Evolutionary conservation across 1,140 invertebrate genomes (phyloP).

Genomic region (Diploscapter pachys): DNA sequence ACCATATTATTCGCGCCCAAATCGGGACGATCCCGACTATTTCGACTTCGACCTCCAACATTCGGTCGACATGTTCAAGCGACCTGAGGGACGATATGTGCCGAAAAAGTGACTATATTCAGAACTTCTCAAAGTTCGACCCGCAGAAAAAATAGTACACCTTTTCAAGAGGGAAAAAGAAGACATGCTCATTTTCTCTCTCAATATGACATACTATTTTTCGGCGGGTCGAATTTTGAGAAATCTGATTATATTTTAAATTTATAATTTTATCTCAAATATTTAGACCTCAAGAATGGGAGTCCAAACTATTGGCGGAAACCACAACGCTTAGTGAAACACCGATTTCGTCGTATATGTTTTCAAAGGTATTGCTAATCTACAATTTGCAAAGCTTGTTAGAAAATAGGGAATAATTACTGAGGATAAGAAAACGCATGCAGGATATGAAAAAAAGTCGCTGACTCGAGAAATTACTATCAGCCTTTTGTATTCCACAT

Average conservation of each 20-base stretch:
- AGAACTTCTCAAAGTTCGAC: constrained; percentile 12
- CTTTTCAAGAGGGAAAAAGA: too few species aligned
- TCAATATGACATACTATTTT: too few species aligned
- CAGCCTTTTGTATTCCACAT: too few species aligned
- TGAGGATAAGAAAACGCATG: background rate
- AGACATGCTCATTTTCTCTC: too few species aligned
- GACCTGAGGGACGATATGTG: constrained; percentile 48
- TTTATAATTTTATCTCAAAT: background rate
- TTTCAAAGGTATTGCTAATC: constrained; percentile 34
- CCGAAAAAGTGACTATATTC: constrained; percentile 40
- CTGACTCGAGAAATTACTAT: too few species aligned
- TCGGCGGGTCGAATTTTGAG: too few species aligned
- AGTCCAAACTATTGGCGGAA: constrained; percentile 50
- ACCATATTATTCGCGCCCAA: constrained; percentile 57
- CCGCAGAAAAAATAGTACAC: too few species aligned
- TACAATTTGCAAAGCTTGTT: background rate
- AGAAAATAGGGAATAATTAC: background rate
- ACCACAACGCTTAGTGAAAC: constrained; percentile 48
- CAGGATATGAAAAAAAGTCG: too few species aligned
- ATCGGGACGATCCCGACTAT: constrained; percentile 54
- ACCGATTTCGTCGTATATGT: constrained; percentile 54
- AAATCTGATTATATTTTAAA: constrained; percentile 1
- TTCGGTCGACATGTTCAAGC: constrained; percentile 52
- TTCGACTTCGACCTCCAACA: constrained; percentile 58
- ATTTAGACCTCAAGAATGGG: constrained; percentile 56